Base-by-base conservation (phyloP, 1,140 invertebrate genomes). In the Tetragnatha versicolor region DNA sequence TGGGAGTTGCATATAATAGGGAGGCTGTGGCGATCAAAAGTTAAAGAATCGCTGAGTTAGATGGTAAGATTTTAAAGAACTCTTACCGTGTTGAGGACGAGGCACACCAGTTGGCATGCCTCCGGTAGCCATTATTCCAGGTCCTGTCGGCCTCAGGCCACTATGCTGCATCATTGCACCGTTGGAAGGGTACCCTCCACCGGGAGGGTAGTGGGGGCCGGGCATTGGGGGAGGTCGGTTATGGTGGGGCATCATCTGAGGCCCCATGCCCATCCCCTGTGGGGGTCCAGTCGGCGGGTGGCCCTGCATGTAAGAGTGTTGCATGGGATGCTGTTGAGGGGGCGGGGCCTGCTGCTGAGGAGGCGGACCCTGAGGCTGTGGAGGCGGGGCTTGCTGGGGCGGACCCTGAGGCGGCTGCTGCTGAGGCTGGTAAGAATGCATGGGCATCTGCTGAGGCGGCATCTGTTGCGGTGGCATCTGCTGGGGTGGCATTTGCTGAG, bases 311-410 rank as follows among this genome's bases (percentile, higher is more conserved):
- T 66, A 77, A 6, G 73, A 51, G n/a, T 77, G 73, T 42, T 65
- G 73, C 17, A 65, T 12, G 3, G 53, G 79, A 33, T 58, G 73
- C 63, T 58, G 79, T 72, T 55, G 82, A 65, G 65, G 81, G n/a
- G 72, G 76, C 49, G 58, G 80, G 14, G 39, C 37, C 10, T 37
- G 69, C 37, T 66, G 63, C 17, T 37, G 29, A 10, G 29, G 75
- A 4, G 61, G 76, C 47, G 27, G 70, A 55, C 33, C 73, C 76
- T 51, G 82, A 60, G 69, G 79, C 25, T 65, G 76, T 55, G 60
- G 80, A 33, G 55, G 65, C n/a, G 33, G 73, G n/a, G n/a, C n/a
- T 20, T 80, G 80, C 33, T 82, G 81, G n/a, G n/a, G n/a, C n/a
- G 65, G 77, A 25, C 45, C 60, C 42, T 53, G 80, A 22, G 66